These are phyloP conservation scores for Solen grandis DNA, from an alignment of 1,140 invertebrate species.

Conservation along the genomic window DNA sequence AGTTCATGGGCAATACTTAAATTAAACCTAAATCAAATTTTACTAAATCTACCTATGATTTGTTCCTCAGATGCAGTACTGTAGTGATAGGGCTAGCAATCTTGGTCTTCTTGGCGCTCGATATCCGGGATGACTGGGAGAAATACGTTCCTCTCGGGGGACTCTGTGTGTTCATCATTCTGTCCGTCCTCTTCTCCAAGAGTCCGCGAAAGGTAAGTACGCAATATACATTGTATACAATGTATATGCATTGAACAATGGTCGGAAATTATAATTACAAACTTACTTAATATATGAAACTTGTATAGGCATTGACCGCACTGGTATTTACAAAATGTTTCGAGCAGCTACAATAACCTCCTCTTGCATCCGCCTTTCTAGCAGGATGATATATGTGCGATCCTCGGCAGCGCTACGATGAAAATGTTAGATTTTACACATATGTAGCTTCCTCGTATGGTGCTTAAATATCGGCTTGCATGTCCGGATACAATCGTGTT, in stretches of 20 bases:
- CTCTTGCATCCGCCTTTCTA: not conserved
- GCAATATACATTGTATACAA: no score
- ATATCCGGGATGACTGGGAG: conserved; percentile 43
- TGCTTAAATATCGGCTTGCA: no score
- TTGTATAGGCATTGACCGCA: not conserved
- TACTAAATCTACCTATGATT: no score
- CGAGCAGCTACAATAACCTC: not conserved
- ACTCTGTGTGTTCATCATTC: not conserved
- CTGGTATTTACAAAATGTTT: not conserved
- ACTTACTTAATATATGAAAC: not conserved
- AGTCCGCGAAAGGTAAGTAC: conserved; percentile 31
- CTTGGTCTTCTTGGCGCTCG: conserved; percentile 16
- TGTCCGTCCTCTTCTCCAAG: conserved; percentile 39
- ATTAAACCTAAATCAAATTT: not conserved
- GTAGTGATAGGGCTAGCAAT: conserved; percentile 1
- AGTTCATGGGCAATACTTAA: not conserved
- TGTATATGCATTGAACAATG: no score
- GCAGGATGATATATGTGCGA: no score
- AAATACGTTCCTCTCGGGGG: conserved; percentile 40
- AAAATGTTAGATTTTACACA: no score
- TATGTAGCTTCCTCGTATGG: no score
- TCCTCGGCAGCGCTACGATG: no score
- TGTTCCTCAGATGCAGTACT: conserved; percentile 13
- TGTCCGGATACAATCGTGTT: no score
- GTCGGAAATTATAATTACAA: not conserved